These are phyloP conservation scores for Vollenhovia emeryi DNA, from an alignment of 1,140 invertebrate species.

Conservation along the genomic window DNA sequence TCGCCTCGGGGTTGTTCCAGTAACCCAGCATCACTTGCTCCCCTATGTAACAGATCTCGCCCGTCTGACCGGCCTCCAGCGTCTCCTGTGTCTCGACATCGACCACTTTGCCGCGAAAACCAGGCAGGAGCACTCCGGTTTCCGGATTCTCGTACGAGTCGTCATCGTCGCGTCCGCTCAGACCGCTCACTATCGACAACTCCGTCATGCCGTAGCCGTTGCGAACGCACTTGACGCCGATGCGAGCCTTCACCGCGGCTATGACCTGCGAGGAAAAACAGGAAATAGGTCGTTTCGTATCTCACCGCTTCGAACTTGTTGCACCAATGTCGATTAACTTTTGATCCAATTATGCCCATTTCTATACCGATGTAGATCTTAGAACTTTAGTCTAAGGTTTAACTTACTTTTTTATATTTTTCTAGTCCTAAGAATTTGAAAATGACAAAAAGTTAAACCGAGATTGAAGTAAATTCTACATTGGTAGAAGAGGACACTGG, in stretches of 20 bases:
- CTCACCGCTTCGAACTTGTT: background rate
- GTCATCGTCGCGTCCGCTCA: constrained; percentile 16
- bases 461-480: too few relatives aligned
- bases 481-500: too few relatives aligned
- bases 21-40: constrained; percentile 79
- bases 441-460: too few relatives aligned
- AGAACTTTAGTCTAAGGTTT: too few relatives aligned
- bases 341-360: background rate
- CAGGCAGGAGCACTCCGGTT: background rate
- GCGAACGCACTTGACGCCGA: constrained; percentile 79
- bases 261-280: constrained; percentile 1
- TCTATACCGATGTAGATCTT: too few relatives aligned
- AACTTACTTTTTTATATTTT: too few relatives aligned
- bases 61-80: constrained; percentile 78
- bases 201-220: constrained; percentile 91
- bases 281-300: background rate
- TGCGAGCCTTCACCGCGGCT: constrained; percentile 2
- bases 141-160: background rate
- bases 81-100: constrained; percentile 79
- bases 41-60: constrained; percentile 82
- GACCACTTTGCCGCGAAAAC: constrained; percentile 72
- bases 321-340: background rate
- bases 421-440: too few relatives aligned
- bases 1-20: constrained; percentile 79
- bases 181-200: constrained; percentile 83